Base-by-base conservation (phyloP, 2,888 invertebrate genomes). In the Thera obeliscata region DNA sequence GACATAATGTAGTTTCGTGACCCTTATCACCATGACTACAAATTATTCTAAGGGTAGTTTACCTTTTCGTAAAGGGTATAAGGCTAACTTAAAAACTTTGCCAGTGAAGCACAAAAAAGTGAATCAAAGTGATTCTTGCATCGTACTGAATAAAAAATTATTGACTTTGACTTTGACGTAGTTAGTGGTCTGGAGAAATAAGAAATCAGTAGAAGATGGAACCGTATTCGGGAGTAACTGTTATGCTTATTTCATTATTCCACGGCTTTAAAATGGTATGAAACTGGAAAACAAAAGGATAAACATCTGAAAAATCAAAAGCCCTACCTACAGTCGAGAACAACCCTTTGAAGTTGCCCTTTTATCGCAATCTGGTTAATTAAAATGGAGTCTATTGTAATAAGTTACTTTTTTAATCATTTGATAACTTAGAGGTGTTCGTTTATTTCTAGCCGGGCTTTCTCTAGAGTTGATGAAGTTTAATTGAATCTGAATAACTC, bases 361-460 rank as follows among this genome's bases (percentile, higher is more conserved):
- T 61, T 71, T 74, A 70, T 64, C 69, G 63, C 68, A 56, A 67
- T 61, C 66, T 60, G 59, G 71, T 71, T 74, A 74, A 73, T 74
- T 73, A 71, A 71, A 71, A 71, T 69, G 62, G 66, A 71, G 48
- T 64, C 62, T 69, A 50, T 71, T 72, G 74, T 71, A 50, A 36
- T 52, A 48, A 66, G 66, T 66, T 71, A 67, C 61, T 68, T 70
- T 67, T 71, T 69, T 66, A 65, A 73, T 67, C 50, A 63, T 54
- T 55, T 52, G 63, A 61, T 56, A 66, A 63, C 63, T 63, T 63
- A 69, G 56, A 63, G 63, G 54, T 60, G 38, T 56, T 66, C 58
- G 55, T 56, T 58, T 62, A 36, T 63, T 60, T 67, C 56, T 50
- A 55, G 57, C 48, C 22, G 50, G 55, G 36, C 52, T 61, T 64